Conservation (phyloP, 2,888 invertebrate genomes). For the Parelbella ahira region DNA sequence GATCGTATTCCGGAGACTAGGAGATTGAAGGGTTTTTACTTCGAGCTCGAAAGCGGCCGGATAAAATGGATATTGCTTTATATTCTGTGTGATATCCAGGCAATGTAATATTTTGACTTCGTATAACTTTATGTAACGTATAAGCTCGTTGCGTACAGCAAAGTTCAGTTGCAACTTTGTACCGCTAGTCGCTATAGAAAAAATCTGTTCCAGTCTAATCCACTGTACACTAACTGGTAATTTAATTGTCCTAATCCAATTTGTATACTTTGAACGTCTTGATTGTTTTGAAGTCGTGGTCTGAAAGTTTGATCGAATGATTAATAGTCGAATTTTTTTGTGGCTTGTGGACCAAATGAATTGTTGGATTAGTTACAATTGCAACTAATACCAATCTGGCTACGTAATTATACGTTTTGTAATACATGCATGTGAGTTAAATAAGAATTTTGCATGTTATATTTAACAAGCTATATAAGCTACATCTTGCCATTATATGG, state of each 20-base stretch:
- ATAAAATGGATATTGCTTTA: constrained; percentile 37
- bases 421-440: no score
- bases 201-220: constrained; percentile 41
- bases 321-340: constrained; percentile 35
- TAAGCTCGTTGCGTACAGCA: constrained; percentile 1
- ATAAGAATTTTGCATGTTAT: no score
- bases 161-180: neutral
- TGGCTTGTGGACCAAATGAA: neutral
- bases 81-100: constrained; percentile 22
- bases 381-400: no score
- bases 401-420: no score
- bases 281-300: constrained; percentile 65
- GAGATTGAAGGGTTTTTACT: constrained; percentile 42
- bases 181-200: constrained; percentile 4
- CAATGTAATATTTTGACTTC: constrained; percentile 24
- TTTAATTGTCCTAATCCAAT: constrained; percentile 47
- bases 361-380: no score
- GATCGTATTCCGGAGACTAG: constrained; percentile 40
- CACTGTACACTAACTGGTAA: constrained; percentile 40
- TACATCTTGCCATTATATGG: no score
- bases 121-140: constrained; percentile 8
- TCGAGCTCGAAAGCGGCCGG: constrained; percentile 39
- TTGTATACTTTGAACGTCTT: constrained; percentile 54
- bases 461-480: no score
- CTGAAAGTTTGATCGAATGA: constrained; percentile 50